Percentiles rank a stretch among this genome's conserved stretches.
Evolutionary conservation across 1,140 invertebrate species (phyloP).

Genomic region (Camponotus pennsylvanicus): DNA sequence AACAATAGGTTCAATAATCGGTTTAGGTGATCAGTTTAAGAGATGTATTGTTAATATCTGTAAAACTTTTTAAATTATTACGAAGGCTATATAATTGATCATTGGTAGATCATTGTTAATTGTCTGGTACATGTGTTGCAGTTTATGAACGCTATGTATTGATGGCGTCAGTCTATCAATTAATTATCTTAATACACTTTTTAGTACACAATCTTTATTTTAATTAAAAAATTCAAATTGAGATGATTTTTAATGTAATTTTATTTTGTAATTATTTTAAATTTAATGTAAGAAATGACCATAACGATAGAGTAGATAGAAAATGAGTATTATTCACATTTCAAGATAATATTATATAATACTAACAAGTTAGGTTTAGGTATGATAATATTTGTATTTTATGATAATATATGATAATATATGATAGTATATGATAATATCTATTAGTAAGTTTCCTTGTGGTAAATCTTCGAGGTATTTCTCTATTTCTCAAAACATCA

Average conservation of each 20-base stretch:
- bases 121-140: background rate
- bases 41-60: background rate
- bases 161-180: constrained; percentile 11
- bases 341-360: background rate
- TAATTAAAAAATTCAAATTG: background rate
- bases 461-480: background rate
- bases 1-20: background rate
- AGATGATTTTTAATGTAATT: background rate
- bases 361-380: background rate
- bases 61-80: background rate
- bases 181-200: background rate
- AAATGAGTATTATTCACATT: background rate
- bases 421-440: background rate
- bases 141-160: background rate
- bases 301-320: background rate
- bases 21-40: background rate
- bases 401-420: background rate
- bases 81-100: background rate
- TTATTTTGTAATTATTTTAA: background rate
- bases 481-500: background rate
- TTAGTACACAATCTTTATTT: no score
- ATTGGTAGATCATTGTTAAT: background rate
- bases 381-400: background rate
- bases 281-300: background rate
- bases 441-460: background rate